Evolutionary conservation across 2,888 invertebrate species (phyloP).

Genomic region (Baronia brevicornis): DNA sequence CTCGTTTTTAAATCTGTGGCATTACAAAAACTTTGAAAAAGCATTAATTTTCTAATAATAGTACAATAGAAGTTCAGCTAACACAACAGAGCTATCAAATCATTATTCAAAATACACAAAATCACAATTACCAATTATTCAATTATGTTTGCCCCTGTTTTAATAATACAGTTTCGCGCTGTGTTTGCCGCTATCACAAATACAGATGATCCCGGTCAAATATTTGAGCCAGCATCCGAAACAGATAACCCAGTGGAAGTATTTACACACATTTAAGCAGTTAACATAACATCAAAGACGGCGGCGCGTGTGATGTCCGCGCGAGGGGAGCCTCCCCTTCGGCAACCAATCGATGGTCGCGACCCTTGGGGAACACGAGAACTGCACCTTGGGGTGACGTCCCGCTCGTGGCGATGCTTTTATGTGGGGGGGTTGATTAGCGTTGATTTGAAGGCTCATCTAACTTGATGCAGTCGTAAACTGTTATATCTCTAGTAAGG

Average conservation of each 20-base stretch:
- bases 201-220: no score
- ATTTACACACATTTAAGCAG: slow-evolving; percentile 8
- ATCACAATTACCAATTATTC: no score
- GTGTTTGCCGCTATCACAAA: no score
- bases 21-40: no score
- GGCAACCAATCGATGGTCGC: slow-evolving; percentile 5
- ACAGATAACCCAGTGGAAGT: not conserved
- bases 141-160: no score
- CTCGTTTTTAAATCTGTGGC: no score
- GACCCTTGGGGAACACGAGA: slow-evolving; percentile 10
- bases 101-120: no score
- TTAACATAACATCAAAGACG: slow-evolving; percentile 6
- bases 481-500: slow-evolving; percentile 1
- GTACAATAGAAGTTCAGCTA: no score
- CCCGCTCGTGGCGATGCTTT: slow-evolving; percentile 8
- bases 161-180: no score
- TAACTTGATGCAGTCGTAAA: slow-evolving; percentile 8
- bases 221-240: no score
- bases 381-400: slow-evolving; percentile 1
- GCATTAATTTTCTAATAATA: no score
- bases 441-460: slow-evolving; percentile 21
- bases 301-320: slow-evolving; percentile 3
- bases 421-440: slow-evolving; percentile 20
- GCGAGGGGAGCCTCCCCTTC: slow-evolving; percentile 3
- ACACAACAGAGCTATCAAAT: no score